Base-by-base conservation (phyloP, 2,888 invertebrate genomes). In the Syritta pipiens region DNA sequence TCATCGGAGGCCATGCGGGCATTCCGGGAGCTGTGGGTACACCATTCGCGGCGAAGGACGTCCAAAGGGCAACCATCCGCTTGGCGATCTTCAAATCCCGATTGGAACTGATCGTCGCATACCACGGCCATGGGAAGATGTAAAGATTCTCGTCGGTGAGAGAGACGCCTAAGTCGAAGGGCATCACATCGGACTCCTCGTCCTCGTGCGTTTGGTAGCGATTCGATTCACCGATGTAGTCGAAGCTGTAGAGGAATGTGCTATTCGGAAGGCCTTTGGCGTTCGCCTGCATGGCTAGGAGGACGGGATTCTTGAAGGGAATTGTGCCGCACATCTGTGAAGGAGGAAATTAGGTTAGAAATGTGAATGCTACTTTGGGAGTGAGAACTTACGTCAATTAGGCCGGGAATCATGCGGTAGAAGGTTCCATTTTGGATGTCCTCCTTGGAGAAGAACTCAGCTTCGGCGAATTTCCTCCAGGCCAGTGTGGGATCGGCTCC, bases 131-230 rank as follows among this genome's bases (percentile, higher is more conserved):
- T 19, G 89, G 88, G 84, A 92, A 92, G 12, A 92, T 84, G 81
- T 92, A 91, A 10, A 91, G 88, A 40, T 91, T 88, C 72, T 92
- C 92, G 76, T 92, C 91, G 4, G 91, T 91, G 79, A 92, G 90
- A 24, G 91, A 90, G 4, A 91, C 90, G 3, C 92, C 90, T 83
- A 89, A 87, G 57, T 88, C 86, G 81, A 90, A 90, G 28, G 90
- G 90, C 79, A 88, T 86, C 22, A 84, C 82, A n/a, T 85, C 83
- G 3, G 84, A 83, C 6, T 84, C 84, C 9, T 83, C 82, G 30
- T 88, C 88, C n/a, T 87, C 88, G 0, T 86, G 85, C 55, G 81
- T 83, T 2, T 84, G 81, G 81, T 89, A 90, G n/a, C 89, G 86
- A 60, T 88, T 88, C 24, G 85, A 37, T 51, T 88, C 86, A 10